Evolutionary conservation across 2,888 invertebrate species (phyloP).

Genomic region (Zaprionus lineosus): DNA sequence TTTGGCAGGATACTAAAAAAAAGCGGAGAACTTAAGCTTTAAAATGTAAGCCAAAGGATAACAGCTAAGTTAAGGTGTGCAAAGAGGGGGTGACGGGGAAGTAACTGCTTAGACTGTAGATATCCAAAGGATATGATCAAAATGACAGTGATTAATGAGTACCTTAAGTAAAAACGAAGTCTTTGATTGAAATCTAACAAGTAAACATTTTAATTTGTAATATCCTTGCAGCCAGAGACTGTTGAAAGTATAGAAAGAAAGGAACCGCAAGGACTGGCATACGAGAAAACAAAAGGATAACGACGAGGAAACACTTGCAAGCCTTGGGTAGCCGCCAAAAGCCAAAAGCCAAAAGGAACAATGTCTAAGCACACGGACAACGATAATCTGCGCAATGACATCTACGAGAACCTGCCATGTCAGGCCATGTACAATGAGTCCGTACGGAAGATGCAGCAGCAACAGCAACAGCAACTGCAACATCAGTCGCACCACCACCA

Average conservation of each 20-base stretch:
- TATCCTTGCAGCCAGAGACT: no score
- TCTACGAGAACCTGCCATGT: constrained; percentile 82
- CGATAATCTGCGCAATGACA: constrained; percentile 83
- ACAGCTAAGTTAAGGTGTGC: not conserved
- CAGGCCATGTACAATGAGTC: constrained; percentile 83
- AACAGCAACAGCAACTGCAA: constrained; percentile 38
- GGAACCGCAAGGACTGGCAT: not conserved
- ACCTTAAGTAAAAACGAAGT: no score
- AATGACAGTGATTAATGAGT: no score
- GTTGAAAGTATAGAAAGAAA: not conserved
- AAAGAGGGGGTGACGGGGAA: no score
- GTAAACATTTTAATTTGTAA: no score
- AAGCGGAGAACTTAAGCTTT: constrained; percentile 15
- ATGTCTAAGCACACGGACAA: constrained; percentile 83
- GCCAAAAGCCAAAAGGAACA: constrained; percentile 33
- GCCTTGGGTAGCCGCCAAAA: constrained; percentile 5
- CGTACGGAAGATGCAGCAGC: constrained; percentile 82
- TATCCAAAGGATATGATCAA: no score
- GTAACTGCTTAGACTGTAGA: no score
- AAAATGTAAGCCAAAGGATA: constrained; percentile 31
- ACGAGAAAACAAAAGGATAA: no score
- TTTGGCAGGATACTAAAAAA: constrained; percentile 53
- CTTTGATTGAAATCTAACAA: no score
- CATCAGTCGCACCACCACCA: constrained; percentile 46
- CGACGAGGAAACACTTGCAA: constrained; percentile 27